A percentile compares a stretch with the other conserved stretches of the same genome.
Evolutionary conservation across 2,797 vertebrate species (phyloP).

Genomic region (Gymnodraco acuticeps): DNA sequence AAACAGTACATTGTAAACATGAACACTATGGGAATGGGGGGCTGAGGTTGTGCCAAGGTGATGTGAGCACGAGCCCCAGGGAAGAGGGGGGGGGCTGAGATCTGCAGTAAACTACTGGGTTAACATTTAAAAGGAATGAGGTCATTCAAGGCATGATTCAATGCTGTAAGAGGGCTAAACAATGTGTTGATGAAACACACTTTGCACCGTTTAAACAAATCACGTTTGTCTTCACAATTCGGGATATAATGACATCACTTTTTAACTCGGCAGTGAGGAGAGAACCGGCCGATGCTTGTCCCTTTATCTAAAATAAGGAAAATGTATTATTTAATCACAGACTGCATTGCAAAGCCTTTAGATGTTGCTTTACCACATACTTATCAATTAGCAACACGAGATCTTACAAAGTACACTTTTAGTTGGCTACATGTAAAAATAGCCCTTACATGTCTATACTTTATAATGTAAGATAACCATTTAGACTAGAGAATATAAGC

Average conservation of each 20-base stretch:
- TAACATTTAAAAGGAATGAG: constrained; percentile 51
- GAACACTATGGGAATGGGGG: constrained; percentile 73
- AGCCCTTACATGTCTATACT: too few relatives aligned
- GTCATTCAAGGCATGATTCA: constrained; percentile 32
- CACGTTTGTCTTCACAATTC: constrained; percentile 2
- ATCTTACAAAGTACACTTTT: not conserved
- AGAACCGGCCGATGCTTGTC: not conserved
- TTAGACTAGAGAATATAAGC: not conserved
- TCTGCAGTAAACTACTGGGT: constrained; percentile 50
- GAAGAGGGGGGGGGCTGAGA: constrained; percentile 33
- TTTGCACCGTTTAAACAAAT: not conserved
- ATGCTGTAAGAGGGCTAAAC: constrained; percentile 50
- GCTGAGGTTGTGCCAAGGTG: constrained; percentile 52
- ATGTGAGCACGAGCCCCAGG: constrained; percentile 52
- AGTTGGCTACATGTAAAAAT: not conserved
- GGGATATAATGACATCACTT: not conserved
- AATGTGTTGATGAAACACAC: constrained; percentile 36
- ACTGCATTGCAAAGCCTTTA: not conserved
- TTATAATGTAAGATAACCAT: too few relatives aligned
- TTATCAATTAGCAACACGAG: not conserved
- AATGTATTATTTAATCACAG: not conserved
- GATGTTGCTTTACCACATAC: not conserved
- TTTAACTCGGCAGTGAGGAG: constrained; percentile 1
- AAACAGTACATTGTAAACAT: constrained; percentile 80
- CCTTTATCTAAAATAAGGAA: not conserved